Conservation (phyloP, 53 echinoderm and acorn worm genomes). For the Luidia sarsii region DNA sequence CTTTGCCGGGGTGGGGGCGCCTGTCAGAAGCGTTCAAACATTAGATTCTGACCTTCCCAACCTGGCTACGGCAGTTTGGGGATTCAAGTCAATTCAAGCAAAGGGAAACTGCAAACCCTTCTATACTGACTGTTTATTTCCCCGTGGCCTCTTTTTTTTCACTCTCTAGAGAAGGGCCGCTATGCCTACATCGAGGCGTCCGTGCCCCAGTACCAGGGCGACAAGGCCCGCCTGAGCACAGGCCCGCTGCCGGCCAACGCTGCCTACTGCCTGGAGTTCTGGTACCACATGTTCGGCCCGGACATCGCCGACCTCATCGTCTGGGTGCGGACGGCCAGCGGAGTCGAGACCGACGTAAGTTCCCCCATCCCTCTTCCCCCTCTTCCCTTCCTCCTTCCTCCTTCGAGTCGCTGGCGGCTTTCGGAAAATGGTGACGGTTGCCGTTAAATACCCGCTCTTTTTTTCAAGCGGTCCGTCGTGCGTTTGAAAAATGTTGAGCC, state of each 20-base stretch:
- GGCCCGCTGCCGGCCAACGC: slow-evolving; percentile 68
- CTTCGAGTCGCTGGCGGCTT: no score
- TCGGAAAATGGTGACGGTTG: no score
- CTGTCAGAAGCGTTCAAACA: no score
- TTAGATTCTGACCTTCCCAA: no score
- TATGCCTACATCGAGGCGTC: slow-evolving; percentile 78
- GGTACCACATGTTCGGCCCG: slow-evolving; percentile 91
- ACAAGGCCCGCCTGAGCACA: slow-evolving; percentile 68
- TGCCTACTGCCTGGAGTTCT: slow-evolving; percentile 67
- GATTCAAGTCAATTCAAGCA: no score
- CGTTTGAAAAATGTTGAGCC: no score
- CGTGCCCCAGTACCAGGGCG: slow-evolving; percentile 17
- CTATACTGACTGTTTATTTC: neutral
- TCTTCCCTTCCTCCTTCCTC: neutral
- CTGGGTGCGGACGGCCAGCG: neutral
- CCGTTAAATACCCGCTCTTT: no score
- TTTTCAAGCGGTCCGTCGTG: no score
- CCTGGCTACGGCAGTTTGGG: no score
- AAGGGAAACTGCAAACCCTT: neutral
- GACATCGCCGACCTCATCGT: slow-evolving; percentile 74
- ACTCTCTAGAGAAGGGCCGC: slow-evolving; percentile 28
- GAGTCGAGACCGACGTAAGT: slow-evolving; percentile 14
- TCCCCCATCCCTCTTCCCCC: neutral
- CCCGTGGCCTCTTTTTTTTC: neutral
- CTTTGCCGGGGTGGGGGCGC: no score